Evolutionary conservation across 2,888 invertebrate species (phyloP).

Genomic region (Dryobotodes eremita): DNA sequence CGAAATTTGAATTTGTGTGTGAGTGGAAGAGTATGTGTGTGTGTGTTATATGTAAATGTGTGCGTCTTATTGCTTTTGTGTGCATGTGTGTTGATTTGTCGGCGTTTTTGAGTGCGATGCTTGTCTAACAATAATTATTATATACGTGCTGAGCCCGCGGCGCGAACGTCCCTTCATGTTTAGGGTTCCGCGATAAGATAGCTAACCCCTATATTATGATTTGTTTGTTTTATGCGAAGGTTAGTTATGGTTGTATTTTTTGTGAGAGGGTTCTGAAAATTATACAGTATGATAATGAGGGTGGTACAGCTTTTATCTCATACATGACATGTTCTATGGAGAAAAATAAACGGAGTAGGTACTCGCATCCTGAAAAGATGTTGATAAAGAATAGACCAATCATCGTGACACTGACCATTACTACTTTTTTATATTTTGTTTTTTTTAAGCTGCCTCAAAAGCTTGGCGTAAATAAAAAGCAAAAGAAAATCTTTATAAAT

Average conservation of each 20-base stretch:
- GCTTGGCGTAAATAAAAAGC: background rate
- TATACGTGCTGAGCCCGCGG: constrained; percentile 88
- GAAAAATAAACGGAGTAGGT: background rate
- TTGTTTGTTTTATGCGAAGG: constrained; percentile 59
- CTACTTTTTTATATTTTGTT: too few species aligned
- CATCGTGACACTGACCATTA: background rate
- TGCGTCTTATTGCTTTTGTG: constrained; percentile 61
- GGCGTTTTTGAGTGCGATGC: constrained; percentile 87
- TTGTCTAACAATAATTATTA: constrained; percentile 89
- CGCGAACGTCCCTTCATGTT: constrained; percentile 68
- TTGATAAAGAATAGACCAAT: background rate
- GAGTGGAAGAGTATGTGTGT: constrained; percentile 35
- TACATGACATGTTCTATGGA: background rate
- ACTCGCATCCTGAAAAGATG: background rate
- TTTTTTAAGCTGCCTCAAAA: too few species aligned
- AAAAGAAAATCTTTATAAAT: background rate
- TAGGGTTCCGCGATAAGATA: constrained; percentile 69
- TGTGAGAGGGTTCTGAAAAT: constrained; percentile 43
- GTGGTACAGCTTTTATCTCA: background rate
- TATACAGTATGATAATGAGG: constrained; percentile 22
- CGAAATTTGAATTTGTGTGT: constrained; percentile 33
- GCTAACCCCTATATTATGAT: constrained; percentile 64
- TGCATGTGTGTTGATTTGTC: constrained; percentile 80
- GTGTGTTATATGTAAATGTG: constrained; percentile 35
- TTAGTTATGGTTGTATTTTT: constrained; percentile 61